These are phyloP conservation scores for Pangasius mekongensis DNA, from an alignment of 2,797 vertebrate genomes.

Conservation along the genomic window DNA sequence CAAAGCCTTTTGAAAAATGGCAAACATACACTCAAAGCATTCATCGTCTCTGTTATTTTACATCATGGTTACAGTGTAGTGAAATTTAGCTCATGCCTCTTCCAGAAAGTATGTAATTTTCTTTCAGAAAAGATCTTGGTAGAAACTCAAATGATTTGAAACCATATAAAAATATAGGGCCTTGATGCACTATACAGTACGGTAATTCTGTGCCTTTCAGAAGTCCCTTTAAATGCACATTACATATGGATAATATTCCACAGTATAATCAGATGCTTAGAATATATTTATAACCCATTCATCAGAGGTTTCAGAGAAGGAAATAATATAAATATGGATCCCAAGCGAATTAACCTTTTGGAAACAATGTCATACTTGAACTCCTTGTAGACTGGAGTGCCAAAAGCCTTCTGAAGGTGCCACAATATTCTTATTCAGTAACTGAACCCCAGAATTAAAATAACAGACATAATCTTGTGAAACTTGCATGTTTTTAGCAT, in stretches of 20 bases:
- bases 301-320: constrained; percentile 17
- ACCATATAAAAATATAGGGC: neutral
- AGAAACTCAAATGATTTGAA: neutral
- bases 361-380: constrained; percentile 17
- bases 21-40: neutral
- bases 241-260: constrained; percentile 5
- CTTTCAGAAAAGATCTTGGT: neutral
- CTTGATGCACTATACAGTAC: neutral
- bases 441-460: constrained; percentile 16
- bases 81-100: neutral
- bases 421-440: constrained; percentile 8
- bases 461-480: constrained; percentile 16
- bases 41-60: neutral
- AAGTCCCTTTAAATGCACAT: neutral
- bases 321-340: constrained; percentile 23
- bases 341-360: neutral
- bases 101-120: neutral
- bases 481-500: constrained; percentile 25
- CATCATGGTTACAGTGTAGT: neutral
- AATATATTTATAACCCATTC: constrained; percentile 39
- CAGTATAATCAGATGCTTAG: constrained; percentile 26
- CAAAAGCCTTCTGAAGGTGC: neutral
- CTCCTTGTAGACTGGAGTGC: constrained; percentile 4
- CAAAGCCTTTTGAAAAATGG: neutral
- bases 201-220: neutral